A percentile compares a stretch with the other conserved stretches of the same genome.
Evolutionary conservation across 1,140 invertebrate genomes (phyloP).

Genomic region (Odontomachus brunneus): DNA sequence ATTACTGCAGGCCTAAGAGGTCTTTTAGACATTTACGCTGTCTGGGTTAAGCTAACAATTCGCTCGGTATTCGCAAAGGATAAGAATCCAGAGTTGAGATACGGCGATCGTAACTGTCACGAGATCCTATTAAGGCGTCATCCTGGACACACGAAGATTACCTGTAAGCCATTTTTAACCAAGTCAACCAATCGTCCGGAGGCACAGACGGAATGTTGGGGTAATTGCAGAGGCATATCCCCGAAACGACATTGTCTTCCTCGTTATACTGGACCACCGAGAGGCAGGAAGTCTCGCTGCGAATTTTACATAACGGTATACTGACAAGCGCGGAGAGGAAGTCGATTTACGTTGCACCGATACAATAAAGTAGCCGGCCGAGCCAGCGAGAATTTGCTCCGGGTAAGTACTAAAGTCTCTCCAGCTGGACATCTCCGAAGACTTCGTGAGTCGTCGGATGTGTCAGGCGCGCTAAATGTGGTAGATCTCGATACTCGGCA

Average conservation of each 20-base stretch:
- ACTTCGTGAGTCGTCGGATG: constrained; percentile 57
- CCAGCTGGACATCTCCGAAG: constrained; percentile 66
- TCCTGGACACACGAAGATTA: constrained; percentile 72
- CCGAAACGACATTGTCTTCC: constrained; percentile 82
- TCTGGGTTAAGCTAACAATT: too few relatives aligned
- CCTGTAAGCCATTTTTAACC: constrained; percentile 86
- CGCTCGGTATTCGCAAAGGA: too few relatives aligned
- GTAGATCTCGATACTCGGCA: constrained; percentile 60
- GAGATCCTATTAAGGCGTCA: background rate
- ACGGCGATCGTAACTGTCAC: background rate
- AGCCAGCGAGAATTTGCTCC: background rate
- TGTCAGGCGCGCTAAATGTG: constrained; percentile 43
- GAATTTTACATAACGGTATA: constrained; percentile 64
- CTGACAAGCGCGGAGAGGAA: background rate
- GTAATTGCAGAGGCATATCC: constrained; percentile 84
- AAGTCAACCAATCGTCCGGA: constrained; percentile 85
- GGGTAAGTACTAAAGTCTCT: constrained; percentile 61
- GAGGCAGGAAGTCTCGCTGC: constrained; percentile 82
- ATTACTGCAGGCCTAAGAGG: too few relatives aligned
- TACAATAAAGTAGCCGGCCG: background rate
- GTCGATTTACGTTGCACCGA: constrained; percentile 14
- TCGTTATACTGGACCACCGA: constrained; percentile 83
- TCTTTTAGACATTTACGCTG: too few relatives aligned
- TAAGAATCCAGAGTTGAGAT: background rate
- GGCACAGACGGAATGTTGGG: constrained; percentile 85